Evolutionary conservation across 2,113 vertebrate species (phyloP).

Genomic region (Spea bombifrons): DNA sequence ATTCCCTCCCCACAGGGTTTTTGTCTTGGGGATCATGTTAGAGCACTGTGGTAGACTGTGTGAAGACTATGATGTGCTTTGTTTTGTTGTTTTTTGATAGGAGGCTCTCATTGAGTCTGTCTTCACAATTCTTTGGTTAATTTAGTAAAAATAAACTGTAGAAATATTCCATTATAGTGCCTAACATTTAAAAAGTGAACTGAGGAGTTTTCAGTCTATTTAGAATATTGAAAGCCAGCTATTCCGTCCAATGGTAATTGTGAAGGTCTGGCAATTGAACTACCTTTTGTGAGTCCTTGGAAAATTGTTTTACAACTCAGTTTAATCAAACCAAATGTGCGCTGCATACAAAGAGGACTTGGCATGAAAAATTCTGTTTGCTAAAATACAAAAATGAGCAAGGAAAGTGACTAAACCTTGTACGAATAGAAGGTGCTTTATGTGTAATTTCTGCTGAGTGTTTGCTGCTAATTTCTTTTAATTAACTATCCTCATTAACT

Average conservation of each 20-base stretch:
- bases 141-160: background rate
- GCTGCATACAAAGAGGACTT: constrained; percentile 25
- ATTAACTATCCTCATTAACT: constrained; percentile 44
- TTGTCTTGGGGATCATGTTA: no score
- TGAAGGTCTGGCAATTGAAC: constrained; percentile 23
- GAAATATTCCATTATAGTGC: background rate
- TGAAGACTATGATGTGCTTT: no score
- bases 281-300: constrained; percentile 9
- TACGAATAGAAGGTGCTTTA: constrained; percentile 32
- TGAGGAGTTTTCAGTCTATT: constrained; percentile 11
- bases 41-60: no score
- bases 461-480: constrained; percentile 47
- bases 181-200: constrained; percentile 16
- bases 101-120: no score
- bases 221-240: constrained; percentile 5
- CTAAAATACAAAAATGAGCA: constrained; percentile 36
- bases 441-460: constrained; percentile 45
- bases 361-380: constrained; percentile 38
- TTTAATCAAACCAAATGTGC: constrained; percentile 10
- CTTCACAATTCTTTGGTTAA: background rate
- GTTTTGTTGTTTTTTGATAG: no score
- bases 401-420: constrained; percentile 26
- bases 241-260: constrained; percentile 8
- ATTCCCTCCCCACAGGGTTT: no score
- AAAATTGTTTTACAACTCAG: constrained; percentile 12